Conservation (phyloP, 2,797 vertebrate species). For the Syngnathus rostellatus region DNA sequence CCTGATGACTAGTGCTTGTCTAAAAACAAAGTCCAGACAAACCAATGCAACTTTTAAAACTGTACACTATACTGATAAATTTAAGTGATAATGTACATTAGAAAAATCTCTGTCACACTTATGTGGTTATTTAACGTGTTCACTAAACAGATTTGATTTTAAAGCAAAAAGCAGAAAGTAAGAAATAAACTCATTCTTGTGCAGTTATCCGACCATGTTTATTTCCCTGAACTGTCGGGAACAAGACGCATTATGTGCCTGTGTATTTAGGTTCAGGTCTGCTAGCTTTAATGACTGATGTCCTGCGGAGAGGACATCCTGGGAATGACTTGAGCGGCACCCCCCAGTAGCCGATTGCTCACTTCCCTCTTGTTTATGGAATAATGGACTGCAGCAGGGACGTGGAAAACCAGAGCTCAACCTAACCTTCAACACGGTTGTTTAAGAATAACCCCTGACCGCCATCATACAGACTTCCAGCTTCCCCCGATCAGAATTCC, state of each 20-base stretch:
- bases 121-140: conserved; percentile 15
- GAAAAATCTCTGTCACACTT: neutral
- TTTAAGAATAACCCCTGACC: neutral
- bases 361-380: conserved; percentile 41
- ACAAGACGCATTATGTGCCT: conserved; percentile 47
- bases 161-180: neutral
- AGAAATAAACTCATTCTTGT: conserved; percentile 1
- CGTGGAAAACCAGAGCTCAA: conserved; percentile 7
- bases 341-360: conserved; percentile 25
- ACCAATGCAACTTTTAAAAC: neutral
- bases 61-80: neutral
- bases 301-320: conserved; percentile 29
- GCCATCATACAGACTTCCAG: neutral
- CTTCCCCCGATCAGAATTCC: too few species aligned
- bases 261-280: conserved; percentile 61
- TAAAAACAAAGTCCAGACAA: conserved; percentile 10
- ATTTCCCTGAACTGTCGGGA: conserved; percentile 13
- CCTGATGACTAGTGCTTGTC: conserved; percentile 9
- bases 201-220: neutral
- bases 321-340: conserved; percentile 27
- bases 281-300: conserved; percentile 46
- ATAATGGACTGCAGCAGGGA: conserved; percentile 18
- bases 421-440: neutral
- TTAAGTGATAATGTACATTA: neutral
- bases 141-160: conserved; percentile 26